Percentiles rank a stretch among this genome's conserved stretches.
phyloP scores from a whole-genome alignment of 2,888 invertebrate species.

The Sminthurides aquaticus region DNA sequence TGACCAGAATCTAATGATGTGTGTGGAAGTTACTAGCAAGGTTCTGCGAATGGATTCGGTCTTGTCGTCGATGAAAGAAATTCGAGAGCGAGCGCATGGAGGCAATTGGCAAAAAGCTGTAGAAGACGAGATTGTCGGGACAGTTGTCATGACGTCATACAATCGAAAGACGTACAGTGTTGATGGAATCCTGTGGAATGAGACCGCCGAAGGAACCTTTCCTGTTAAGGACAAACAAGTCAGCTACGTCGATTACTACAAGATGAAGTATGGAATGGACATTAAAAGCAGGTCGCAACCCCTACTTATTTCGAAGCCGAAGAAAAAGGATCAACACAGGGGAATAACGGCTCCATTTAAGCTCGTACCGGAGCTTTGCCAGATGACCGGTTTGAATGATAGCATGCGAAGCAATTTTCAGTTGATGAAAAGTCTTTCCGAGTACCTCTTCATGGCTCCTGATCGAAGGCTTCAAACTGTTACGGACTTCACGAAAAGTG shows the following conservation, averaged over 20 bases:
- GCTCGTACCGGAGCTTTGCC: constrained; percentile 82
- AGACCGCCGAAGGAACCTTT: constrained; percentile 48
- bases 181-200: constrained; percentile 50
- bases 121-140: constrained; percentile 39
- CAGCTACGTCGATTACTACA: constrained; percentile 48
- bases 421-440: constrained; percentile 76
- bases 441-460: constrained; percentile 72
- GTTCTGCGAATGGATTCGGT: constrained; percentile 71
- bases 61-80: constrained; percentile 53
- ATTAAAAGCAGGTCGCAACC: constrained; percentile 32
- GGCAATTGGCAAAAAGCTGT: constrained; percentile 46
- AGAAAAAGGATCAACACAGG: constrained; percentile 36
- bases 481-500: constrained; percentile 51
- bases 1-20: constrained; percentile 68
- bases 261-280: constrained; percentile 22
- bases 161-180: constrained; percentile 52
- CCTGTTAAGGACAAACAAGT: constrained; percentile 42
- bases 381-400: constrained; percentile 80
- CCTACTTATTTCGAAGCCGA: constrained; percentile 35
- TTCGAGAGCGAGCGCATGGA: neutral
- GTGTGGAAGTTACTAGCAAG: constrained; percentile 73
- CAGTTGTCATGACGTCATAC: constrained; percentile 74
- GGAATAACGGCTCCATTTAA: constrained; percentile 46
- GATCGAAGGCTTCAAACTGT: constrained; percentile 64
- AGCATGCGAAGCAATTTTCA: constrained; percentile 69